These are phyloP conservation scores for Sycobia sp. DNA, from an alignment of 1,140 invertebrate species.

Conservation along the genomic window DNA sequence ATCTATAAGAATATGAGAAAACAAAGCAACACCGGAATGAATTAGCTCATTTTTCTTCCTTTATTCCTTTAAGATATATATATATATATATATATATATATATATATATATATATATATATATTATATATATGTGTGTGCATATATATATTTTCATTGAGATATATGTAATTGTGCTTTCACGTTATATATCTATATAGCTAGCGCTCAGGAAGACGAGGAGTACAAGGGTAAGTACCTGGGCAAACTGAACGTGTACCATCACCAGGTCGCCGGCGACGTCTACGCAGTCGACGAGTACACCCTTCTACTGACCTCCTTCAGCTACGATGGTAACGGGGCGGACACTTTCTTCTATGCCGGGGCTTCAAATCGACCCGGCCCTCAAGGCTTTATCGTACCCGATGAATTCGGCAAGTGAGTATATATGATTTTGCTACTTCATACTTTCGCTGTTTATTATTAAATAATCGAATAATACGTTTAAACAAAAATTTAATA, in stretches of 20 bases:
- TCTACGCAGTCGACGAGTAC: conserved; percentile 88
- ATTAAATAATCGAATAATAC: neutral
- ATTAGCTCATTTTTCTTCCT: no score
- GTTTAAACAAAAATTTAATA: no score
- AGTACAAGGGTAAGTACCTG: conserved; percentile 80
- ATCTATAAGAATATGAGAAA: no score
- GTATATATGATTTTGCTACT: conserved; percentile 44
- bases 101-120: no score
- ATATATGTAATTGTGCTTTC: no score
- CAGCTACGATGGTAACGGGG: conserved; percentile 89
- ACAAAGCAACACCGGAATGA: no score
- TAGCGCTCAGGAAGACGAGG: conserved; percentile 66
- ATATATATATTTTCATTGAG: no score
- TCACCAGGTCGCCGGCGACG: conserved; percentile 85
- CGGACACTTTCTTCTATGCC: conserved; percentile 91
- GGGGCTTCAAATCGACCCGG: conserved; percentile 85
- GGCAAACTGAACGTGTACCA: conserved; percentile 91
- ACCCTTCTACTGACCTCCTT: conserved; percentile 83
- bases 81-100: no score
- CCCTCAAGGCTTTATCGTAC: conserved; percentile 88
- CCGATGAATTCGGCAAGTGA: conserved; percentile 85
- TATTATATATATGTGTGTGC: no score
- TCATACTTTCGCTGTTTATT: no score
- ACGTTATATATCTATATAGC: no score
- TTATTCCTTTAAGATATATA: no score